phyloP scores from a whole-genome alignment of 2,113 vertebrate species.

The Tenrec ecaudatus region DNA sequence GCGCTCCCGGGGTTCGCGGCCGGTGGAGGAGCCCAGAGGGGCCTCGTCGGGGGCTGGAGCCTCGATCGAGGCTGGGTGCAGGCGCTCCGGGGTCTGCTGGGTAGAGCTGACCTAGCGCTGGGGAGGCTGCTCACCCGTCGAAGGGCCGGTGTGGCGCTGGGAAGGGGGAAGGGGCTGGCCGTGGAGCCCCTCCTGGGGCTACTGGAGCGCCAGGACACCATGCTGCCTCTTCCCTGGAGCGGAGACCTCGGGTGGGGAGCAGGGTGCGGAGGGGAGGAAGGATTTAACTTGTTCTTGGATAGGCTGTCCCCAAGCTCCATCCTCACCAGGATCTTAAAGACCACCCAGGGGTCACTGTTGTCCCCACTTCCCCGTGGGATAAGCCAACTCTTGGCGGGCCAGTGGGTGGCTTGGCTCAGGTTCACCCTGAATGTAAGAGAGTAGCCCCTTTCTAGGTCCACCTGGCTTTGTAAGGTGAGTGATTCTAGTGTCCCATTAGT shows the following conservation, averaged over 20 bases:
- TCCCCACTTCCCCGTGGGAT: not conserved
- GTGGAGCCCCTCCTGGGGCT: not conserved
- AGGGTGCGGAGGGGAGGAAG: not conserved
- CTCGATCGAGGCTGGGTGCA: not conserved
- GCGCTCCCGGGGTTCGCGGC: not conserved
- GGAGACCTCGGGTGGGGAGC: not conserved
- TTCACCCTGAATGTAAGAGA: not conserved
- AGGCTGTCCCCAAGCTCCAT: not conserved
- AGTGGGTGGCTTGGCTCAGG: not conserved
- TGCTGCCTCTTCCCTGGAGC: not conserved
- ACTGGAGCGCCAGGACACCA: not conserved
- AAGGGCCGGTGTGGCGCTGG: not conserved
- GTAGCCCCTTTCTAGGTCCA: not conserved
- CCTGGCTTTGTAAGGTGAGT: constrained; percentile 5
- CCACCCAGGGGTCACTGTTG: not conserved
- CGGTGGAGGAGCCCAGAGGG: not conserved
- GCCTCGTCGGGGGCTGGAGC: not conserved
- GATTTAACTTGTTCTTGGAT: not conserved
- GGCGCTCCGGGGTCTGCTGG: not conserved
- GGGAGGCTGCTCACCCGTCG: not conserved
- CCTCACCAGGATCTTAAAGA: not conserved
- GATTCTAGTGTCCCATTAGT: constrained; percentile 32
- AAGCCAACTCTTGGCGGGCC: not conserved
- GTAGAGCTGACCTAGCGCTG: not conserved
- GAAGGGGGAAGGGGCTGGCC: not conserved